Evolutionary conservation across 2,888 invertebrate species (phyloP).

Genomic region (Melanotus villosus): DNA sequence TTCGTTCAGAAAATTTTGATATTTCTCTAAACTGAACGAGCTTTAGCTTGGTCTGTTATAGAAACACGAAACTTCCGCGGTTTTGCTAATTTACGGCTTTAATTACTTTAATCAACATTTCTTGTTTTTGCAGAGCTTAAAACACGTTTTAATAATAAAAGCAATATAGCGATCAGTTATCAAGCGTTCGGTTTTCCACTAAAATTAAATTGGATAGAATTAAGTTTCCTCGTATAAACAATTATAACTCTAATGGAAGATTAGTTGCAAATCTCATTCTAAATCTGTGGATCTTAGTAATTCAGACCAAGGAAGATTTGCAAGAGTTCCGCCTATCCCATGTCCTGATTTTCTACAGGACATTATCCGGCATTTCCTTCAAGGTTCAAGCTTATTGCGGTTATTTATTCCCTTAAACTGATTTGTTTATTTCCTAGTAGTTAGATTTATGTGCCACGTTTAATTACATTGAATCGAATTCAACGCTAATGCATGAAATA

Average conservation of each 20-base stretch:
- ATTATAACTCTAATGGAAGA: conserved; percentile 50
- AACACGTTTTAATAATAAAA: not conserved
- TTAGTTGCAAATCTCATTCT: conserved; percentile 56
- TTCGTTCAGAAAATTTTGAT: too few species aligned
- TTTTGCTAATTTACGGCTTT: not conserved
- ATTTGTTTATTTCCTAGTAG: conserved; percentile 57
- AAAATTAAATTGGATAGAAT: conserved; percentile 10
- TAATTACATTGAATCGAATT: conserved; percentile 39
- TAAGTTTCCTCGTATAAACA: conserved; percentile 28
- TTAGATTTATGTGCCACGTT: conserved; percentile 42
- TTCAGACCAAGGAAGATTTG: conserved; percentile 63
- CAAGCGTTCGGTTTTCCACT: not conserved
- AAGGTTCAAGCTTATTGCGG: conserved; percentile 58
- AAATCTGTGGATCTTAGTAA: conserved; percentile 63
- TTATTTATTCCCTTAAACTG: conserved; percentile 58
- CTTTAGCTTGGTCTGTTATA: too few species aligned
- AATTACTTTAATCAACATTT: not conserved
- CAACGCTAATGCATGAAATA: conserved; percentile 9
- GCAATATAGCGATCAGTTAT: not conserved
- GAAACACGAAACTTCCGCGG: too few species aligned
- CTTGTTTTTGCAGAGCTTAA: not conserved
- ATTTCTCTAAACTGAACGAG: too few species aligned
- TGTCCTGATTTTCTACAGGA: conserved; percentile 62
- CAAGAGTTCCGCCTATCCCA: conserved; percentile 63
- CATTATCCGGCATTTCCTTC: conserved; percentile 59